These are phyloP conservation scores for Lamellibrachia satsuma DNA, from an alignment of 2,888 invertebrate species.

Conservation along the genomic window DNA sequence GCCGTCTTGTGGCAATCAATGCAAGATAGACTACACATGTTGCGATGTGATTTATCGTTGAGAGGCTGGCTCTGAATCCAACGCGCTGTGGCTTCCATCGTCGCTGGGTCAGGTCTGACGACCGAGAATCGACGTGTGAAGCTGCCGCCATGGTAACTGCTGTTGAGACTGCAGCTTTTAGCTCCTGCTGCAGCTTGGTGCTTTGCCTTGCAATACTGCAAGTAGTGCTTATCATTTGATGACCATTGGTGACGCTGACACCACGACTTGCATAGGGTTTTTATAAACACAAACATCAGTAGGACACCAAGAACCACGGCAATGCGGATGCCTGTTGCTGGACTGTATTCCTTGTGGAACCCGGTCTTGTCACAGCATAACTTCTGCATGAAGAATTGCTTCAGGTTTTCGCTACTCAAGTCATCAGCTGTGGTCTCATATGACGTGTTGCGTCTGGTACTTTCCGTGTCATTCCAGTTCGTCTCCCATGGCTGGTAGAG, in stretches of 20 bases:
- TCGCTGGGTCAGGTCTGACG: neutral
- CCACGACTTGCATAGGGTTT: neutral
- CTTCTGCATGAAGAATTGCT: neutral
- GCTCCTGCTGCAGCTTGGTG: neutral
- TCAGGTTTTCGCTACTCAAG: neutral
- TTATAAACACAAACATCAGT: neutral
- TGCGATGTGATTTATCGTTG: neutral
- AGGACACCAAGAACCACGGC: neutral
- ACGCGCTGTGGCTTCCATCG: neutral
- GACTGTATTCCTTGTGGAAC: neutral
- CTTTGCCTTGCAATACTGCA: neutral
- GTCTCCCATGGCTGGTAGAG: neutral
- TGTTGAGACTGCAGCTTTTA: neutral
- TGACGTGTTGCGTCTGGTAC: neutral
- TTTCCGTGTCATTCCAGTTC: neutral
- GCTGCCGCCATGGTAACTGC: neutral
- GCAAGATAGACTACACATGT: neutral
- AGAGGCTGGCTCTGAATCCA: neutral
- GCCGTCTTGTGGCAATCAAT: neutral
- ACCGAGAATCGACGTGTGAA: neutral
- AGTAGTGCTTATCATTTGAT: neutral
- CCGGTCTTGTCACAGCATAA: neutral
- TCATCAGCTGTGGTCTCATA: neutral
- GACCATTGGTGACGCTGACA: neutral
- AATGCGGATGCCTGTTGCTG: neutral